phyloP scores from a whole-genome alignment of 2,113 vertebrate species.

The Montifringilla adamsi region DNA sequence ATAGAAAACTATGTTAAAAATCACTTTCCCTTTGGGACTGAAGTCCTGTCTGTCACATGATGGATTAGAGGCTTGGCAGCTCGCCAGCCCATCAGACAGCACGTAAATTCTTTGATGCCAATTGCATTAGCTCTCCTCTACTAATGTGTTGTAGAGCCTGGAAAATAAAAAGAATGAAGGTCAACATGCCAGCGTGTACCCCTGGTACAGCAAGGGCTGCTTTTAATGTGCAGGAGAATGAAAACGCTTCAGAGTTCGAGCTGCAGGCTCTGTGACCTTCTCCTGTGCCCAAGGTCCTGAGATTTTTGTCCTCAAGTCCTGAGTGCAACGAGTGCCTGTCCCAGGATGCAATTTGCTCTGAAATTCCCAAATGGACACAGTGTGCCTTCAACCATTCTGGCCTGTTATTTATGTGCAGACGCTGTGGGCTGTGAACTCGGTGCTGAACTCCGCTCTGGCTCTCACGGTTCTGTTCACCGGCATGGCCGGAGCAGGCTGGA shows the following conservation, averaged over 20 bases:
- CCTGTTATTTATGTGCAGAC: conserved; percentile 19
- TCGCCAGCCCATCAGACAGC: conserved; percentile 39
- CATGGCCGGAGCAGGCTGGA: neutral
- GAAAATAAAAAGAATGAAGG: conserved; percentile 70
- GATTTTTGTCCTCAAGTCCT: conserved; percentile 38
- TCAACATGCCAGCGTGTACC: conserved; percentile 44
- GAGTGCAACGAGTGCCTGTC: conserved; percentile 19
- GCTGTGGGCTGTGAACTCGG: conserved; percentile 5
- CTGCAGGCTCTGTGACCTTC: conserved; percentile 47
- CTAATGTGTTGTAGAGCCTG: conserved; percentile 64
- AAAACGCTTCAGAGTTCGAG: conserved; percentile 4
- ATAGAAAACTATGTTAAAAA: conserved; percentile 54
- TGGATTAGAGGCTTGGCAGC: conserved; percentile 62
- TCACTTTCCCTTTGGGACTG: conserved; percentile 36
- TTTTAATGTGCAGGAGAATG: conserved; percentile 50
- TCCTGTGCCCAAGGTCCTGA: neutral
- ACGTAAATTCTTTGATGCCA: conserved; percentile 70
- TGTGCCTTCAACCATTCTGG: conserved; percentile 16
- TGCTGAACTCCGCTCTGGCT: neutral
- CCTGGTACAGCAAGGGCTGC: conserved; percentile 28
- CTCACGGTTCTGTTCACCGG: neutral
- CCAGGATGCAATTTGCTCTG: conserved; percentile 45
- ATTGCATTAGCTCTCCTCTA: conserved; percentile 60
- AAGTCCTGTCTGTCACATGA: conserved; percentile 54
- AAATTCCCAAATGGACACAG: conserved; percentile 35